A percentile compares a stretch with the other conserved stretches of the same genome.
Evolutionary conservation across 2,888 invertebrate genomes (phyloP).

Genomic region (Dioctria rufipes): DNA sequence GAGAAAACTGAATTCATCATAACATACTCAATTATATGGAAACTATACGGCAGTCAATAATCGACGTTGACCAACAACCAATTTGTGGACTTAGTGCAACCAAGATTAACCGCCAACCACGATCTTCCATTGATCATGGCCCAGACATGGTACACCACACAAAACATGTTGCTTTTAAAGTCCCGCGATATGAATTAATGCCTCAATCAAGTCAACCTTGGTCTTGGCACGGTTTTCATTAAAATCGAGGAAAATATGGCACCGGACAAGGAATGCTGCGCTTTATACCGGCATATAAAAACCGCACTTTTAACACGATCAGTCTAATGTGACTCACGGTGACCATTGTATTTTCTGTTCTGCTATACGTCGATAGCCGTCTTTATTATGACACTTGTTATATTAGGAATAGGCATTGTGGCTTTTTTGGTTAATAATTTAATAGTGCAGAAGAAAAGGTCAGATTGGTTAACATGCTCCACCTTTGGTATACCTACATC

Average conservation of each 20-base stretch:
- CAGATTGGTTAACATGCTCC: background rate
- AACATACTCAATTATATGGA: slow-evolving; percentile 1
- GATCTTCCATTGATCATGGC: slow-evolving; percentile 47
- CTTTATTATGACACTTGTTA: background rate
- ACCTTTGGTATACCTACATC: background rate
- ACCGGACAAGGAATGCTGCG: slow-evolving; percentile 14
- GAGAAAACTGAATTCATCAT: slow-evolving; percentile 13
- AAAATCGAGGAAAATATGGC: slow-evolving; percentile 46
- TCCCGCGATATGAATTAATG: slow-evolving; percentile 28
- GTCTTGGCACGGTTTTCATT: slow-evolving; percentile 57
- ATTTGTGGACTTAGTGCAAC: slow-evolving; percentile 21
- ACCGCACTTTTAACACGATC: slow-evolving; percentile 24
- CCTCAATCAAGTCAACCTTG: slow-evolving; percentile 54
- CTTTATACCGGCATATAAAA: slow-evolving; percentile 23
- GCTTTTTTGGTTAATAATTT: slow-evolving; percentile 4
- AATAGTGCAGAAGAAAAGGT: slow-evolving; percentile 42
- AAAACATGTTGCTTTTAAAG: slow-evolving; percentile 26
- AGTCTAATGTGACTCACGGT: background rate
- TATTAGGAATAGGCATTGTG: background rate
- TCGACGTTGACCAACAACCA: slow-evolving; percentile 28
- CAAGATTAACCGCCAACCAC: slow-evolving; percentile 37
- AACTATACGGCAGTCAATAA: slow-evolving; percentile 14
- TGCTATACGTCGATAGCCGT: background rate
- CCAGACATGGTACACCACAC: slow-evolving; percentile 36
- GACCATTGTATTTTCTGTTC: no score